These are phyloP conservation scores for Drosophila repletoides DNA, from an alignment of 1,140 invertebrate genomes.

Conservation along the genomic window DNA sequence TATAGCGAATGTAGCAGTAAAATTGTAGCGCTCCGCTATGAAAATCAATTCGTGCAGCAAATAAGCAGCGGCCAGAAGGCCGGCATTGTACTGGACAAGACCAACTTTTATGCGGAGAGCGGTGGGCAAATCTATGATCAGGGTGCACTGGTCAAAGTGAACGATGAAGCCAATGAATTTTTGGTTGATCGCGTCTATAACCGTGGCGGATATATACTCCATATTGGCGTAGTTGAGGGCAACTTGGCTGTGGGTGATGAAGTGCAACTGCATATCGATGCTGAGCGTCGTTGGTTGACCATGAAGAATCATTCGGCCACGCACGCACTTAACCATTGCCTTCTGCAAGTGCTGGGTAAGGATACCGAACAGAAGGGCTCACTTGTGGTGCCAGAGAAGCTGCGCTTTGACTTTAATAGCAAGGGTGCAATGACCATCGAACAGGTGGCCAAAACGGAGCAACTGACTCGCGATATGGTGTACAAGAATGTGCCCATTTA, in stretches of 20 bases:
- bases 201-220: constrained; percentile 97
- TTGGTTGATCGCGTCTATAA: constrained; percentile 97
- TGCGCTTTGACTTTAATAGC: constrained; percentile 98
- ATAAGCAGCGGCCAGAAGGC: constrained; percentile 94
- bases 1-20: constrained; percentile 87
- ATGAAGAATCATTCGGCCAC: constrained; percentile 99
- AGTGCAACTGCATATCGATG: constrained; percentile 92
- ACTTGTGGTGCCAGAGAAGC: constrained; percentile 97
- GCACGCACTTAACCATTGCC: constrained; percentile 97
- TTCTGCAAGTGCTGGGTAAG: constrained; percentile 93
- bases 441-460: constrained; percentile 94
- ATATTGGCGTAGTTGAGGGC: constrained; percentile 95
- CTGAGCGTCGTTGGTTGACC: constrained; percentile 90
- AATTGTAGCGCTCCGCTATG: constrained; percentile 88
- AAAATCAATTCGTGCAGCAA: constrained; percentile 94
- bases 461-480: constrained; percentile 90
- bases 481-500: constrained; percentile 92
- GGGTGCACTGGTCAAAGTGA: constrained; percentile 94
- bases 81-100: constrained; percentile 95
- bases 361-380: constrained; percentile 99
- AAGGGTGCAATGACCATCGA: constrained; percentile 94
- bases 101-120: constrained; percentile 98
- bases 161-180: constrained; percentile 95
- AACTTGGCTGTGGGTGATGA: constrained; percentile 93
- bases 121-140: constrained; percentile 99